Base-by-base conservation (phyloP, 2,797 vertebrate genomes). In the Xenentodon cancila region DNA sequence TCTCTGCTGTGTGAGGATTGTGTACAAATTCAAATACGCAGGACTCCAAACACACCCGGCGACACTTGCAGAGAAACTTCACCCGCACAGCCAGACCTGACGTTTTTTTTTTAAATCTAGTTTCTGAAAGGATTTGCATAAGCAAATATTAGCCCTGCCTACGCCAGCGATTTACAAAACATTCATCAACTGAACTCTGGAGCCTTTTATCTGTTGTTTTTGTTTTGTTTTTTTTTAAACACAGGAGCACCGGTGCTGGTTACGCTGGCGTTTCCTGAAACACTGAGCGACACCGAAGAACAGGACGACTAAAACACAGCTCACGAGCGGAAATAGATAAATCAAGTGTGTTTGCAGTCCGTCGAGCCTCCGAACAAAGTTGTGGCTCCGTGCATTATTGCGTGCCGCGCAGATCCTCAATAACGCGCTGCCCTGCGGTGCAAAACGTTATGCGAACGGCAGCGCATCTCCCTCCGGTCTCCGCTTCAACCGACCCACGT, bases 31-130 rank as follows among this genome's bases (percentile, higher is more conserved):
- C 73, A 74, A 70, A 82, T 59, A 63, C 54, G 79, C 68, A 42
- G 77, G 75, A 61, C 58, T 71, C 69, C 51, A 65, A 85, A 90
- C 83, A 87, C 86, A 84, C 84, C 80, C 87, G 81, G 61, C 81
- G 73, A 84, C 82, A 81, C 65, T 80, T 52, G 52, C 53, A 61
- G 55, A 68, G 80, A 0, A 55, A 61, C 66, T 37, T 9, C 22
- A 69, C 62, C 75, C 76, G 71, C 69, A 30, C 74, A 56, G 71
- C 58, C 76, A 34, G 60, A 70, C 56, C 79, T 32, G 62, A 70
- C 9, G 1, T 32, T 32, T 9, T 37, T 37, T 40, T 40, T 40
- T 40, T 80, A 85, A 81, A 77, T 77, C 57, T 68, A 62, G 34
- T 77, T 67, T 79, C 89, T 79, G 73, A 88, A 79, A 55, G 72